Evolutionary conservation across 2,888 invertebrate genomes (phyloP).

Genomic region (Cremastinae sp.): DNA sequence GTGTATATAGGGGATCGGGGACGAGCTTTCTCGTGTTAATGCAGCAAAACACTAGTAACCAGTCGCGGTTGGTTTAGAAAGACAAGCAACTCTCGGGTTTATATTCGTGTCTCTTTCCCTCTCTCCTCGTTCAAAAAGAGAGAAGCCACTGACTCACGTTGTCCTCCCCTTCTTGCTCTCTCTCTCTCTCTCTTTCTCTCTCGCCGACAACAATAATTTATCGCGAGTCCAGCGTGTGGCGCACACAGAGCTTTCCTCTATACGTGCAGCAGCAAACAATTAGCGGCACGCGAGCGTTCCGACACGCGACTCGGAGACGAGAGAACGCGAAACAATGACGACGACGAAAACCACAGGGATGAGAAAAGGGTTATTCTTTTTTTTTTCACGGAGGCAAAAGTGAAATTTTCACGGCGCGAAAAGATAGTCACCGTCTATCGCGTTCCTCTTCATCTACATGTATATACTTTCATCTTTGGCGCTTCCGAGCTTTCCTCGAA

Average conservation of each 20-base stretch:
- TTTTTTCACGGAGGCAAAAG: constrained; percentile 37
- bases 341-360: constrained; percentile 33
- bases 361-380: constrained; percentile 35
- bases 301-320: constrained; percentile 58
- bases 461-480: not conserved
- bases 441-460: not conserved
- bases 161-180: constrained; percentile 52
- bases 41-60: constrained; percentile 52
- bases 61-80: constrained; percentile 47
- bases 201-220: constrained; percentile 66
- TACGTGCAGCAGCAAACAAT: constrained; percentile 61
- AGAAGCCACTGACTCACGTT: constrained; percentile 22
- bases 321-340: constrained; percentile 22
- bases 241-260: constrained; percentile 14
- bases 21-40: constrained; percentile 46
- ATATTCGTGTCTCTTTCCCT: constrained; percentile 20
- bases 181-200: constrained; percentile 6
- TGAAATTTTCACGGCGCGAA: constrained; percentile 36
- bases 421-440: not conserved
- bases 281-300: constrained; percentile 66
- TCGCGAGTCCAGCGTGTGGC: constrained; percentile 57
- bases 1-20: too few species aligned
- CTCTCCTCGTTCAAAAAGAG: not conserved
- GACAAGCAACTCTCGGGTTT: constrained; percentile 32
- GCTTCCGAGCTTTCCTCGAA: too few species aligned